Base-by-base conservation (phyloP, 2,113 vertebrate genomes). In the Suncus etruscus region DNA sequence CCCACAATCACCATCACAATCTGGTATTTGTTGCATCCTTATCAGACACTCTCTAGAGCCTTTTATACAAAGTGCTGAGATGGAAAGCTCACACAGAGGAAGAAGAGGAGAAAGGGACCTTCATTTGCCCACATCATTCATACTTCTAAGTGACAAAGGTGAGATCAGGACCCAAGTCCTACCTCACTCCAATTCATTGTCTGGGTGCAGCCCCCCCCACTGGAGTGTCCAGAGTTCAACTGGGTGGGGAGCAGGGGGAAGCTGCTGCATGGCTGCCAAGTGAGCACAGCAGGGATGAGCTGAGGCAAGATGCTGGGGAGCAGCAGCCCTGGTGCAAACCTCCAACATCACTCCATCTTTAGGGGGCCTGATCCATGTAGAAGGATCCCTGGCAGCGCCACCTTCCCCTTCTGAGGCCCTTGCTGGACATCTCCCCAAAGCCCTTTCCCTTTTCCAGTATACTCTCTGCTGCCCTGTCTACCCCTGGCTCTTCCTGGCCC, bases 121-220 rank as follows among this genome's bases (percentile, higher is more conserved):
- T 39, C 39, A 39, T 39, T 39, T 39, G 39, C 39, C 39, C 5
- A 5, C 3, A 39, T 39, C 39, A 39, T 39, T 5, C 39, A 39
- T 39, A 39, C 39, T 39, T 39, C 39, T 39, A 39, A 39, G 39
- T 39, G 39, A 47, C 47, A 72, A 77, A 85, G 47, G 39, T 22
- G 39, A 50, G n/a, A 74, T 48, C 3, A 2, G 45, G 9, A 51
- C 0, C 4, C 54, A 58, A 20, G 6, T 39, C 39, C 1, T 20
- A 24, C 18, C 32, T 39, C n/a, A 16, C 6, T 29, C 45, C 11
- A 29, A 11, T 58, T 20, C 54, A 58, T 6, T 15, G 12, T 58
- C 54, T 58, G 54, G 18, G 6, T 58, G 54, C 54, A 15, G 18
- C 54, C 18, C 12, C 18, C 12, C 39, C 5, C 39, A 39, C 39